A percentile compares a stretch with the other conserved stretches of the same genome.
phyloP scores from a whole-genome alignment of 2,888 invertebrate species.

The Xestia sexstrigata region DNA sequence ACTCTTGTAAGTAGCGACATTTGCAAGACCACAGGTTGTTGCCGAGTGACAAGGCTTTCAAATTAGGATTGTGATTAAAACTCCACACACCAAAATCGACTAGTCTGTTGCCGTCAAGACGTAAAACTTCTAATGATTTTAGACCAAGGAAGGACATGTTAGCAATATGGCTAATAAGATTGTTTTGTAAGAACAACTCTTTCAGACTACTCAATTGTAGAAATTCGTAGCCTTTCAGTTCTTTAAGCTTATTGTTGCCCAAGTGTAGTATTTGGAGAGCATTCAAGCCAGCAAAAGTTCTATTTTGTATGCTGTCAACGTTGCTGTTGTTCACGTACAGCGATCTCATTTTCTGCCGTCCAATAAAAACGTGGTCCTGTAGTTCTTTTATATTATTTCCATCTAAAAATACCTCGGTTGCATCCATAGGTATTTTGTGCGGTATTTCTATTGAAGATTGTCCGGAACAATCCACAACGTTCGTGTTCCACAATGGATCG shows the following conservation, averaged over 20 bases:
- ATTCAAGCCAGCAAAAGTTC: conserved; percentile 96
- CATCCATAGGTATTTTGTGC: conserved; percentile 97
- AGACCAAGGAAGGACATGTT: conserved; percentile 95
- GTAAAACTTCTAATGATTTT: conserved; percentile 94
- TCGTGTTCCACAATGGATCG: conserved; percentile 98
- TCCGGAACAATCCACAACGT: conserved; percentile 97
- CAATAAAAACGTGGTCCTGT: conserved; percentile 97
- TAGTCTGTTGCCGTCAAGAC: conserved; percentile 96
- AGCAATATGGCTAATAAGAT: conserved; percentile 94
- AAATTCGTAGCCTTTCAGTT: conserved; percentile 96
- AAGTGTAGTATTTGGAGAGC: conserved; percentile 95
- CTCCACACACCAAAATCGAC: conserved; percentile 95
- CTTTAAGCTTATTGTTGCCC: conserved; percentile 95
- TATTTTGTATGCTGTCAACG: conserved; percentile 96
- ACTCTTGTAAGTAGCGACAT: conserved; percentile 96
- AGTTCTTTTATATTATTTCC: conserved; percentile 96
- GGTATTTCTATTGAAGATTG: conserved; percentile 95
- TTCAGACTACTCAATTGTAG: conserved; percentile 94
- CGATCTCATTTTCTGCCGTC: conserved; percentile 96
- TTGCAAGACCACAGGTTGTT: conserved; percentile 97
- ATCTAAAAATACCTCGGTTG: conserved; percentile 97
- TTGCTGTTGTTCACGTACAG: conserved; percentile 96
- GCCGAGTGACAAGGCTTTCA: conserved; percentile 94
- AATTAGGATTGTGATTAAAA: conserved; percentile 92
- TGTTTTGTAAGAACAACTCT: conserved; percentile 96